These are phyloP conservation scores for Silurus lanzhouensis DNA, from an alignment of 2,797 vertebrate species.

Conservation along the genomic window DNA sequence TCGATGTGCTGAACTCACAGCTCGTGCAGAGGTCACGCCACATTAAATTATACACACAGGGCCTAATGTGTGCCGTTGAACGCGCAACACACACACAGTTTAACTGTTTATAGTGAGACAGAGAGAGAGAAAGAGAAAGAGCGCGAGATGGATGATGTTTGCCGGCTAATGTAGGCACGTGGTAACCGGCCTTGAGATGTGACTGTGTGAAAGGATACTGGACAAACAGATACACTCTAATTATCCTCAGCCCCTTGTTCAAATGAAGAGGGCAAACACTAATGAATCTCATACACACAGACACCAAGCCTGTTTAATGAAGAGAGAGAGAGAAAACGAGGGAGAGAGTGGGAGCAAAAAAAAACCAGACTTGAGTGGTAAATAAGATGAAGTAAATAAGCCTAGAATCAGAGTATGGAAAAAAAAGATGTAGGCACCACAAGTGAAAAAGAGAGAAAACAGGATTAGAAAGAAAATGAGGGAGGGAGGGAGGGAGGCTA, in stretches of 20 bases:
- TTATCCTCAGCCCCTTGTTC: conserved; percentile 74
- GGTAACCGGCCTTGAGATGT: conserved; percentile 77
- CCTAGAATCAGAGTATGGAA: background rate
- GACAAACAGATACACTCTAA: conserved; percentile 79
- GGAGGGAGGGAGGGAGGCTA: conserved; percentile 42
- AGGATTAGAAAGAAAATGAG: conserved; percentile 24
- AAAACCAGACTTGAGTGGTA: conserved; percentile 43
- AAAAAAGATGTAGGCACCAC: conserved; percentile 20
- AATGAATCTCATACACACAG: conserved; percentile 75
- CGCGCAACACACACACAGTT: background rate
- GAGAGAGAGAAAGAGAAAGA: background rate
- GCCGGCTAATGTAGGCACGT: conserved; percentile 62
- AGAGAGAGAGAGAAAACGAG: conserved; percentile 61
- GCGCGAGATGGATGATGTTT: conserved; percentile 53
- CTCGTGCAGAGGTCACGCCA: conserved; percentile 3
- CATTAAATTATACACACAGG: conserved; percentile 26
- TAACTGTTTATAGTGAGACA: background rate
- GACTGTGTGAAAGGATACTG: conserved; percentile 69
- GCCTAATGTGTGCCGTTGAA: background rate
- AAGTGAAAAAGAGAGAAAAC: conserved; percentile 14
- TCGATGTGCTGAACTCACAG: conserved; percentile 17
- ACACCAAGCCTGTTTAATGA: conserved; percentile 74
- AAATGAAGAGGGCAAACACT: conserved; percentile 80
- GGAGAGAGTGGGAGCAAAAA: conserved; percentile 1
- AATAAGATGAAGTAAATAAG: conserved; percentile 37